A percentile compares a stretch with the other conserved stretches of the same genome.
Conservation (phyloP, 2,888 invertebrate genomes). For the Lepidonotus clava region DNA sequence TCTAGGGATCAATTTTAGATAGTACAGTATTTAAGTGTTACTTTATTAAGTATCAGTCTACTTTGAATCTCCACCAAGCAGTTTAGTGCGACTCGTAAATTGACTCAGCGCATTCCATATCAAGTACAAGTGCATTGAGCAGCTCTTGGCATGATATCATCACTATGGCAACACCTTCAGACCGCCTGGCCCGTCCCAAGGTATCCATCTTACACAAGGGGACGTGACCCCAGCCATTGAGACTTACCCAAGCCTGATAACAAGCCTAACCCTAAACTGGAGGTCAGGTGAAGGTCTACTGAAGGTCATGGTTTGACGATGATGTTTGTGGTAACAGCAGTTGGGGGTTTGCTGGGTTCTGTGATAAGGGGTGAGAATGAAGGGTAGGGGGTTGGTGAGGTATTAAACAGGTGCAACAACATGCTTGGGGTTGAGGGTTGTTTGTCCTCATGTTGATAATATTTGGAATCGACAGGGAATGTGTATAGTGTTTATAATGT, state of each 20-base stretch:
- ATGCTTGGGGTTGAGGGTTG: background rate
- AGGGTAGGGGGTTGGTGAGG: background rate
- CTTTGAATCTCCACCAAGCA: too few species aligned
- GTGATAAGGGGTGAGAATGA: background rate
- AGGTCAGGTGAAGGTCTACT: background rate
- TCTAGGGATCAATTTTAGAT: too few species aligned
- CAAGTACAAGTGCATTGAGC: background rate
- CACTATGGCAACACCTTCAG: background rate
- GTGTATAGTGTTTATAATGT: background rate
- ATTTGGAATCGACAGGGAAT: background rate
- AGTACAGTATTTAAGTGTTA: too few species aligned
- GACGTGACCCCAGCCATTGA: background rate
- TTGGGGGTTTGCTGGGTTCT: background rate
- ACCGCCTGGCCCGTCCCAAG: background rate
- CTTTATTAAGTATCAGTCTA: too few species aligned
- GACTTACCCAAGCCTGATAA: background rate
- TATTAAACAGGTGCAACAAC: constrained; percentile 3
- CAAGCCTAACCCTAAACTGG: background rate
- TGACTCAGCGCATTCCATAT: too few species aligned
- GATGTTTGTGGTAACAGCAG: background rate
- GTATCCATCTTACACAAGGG: background rate
- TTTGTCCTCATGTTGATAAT: background rate
- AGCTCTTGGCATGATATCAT: background rate
- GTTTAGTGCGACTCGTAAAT: too few species aligned
- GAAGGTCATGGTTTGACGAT: background rate